Evolutionary conservation across 2,113 vertebrate genomes (phyloP), one percentile per base, ranked within the genome.

Genomic region (Gulo gulo): DNA sequence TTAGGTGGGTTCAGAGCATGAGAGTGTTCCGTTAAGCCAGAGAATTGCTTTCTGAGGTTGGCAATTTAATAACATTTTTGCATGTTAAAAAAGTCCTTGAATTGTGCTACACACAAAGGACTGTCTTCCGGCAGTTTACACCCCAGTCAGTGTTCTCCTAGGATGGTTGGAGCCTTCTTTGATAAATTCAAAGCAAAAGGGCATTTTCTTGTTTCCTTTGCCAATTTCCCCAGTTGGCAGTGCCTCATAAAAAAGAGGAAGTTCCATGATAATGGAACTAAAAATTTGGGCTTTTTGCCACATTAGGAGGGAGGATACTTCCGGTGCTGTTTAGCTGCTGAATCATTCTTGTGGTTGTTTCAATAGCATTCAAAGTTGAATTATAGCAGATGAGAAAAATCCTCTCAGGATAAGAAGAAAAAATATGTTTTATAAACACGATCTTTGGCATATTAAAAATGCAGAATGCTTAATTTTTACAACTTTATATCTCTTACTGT

Each of bases 241-340:
- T 73, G 34, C 7, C 39, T n/a, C 45, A 78, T 36, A 63, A 39
- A 85, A 63, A 92, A 42, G 61, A 95, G 69, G 81, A 88, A 94
- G 87, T 96, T 57, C 24, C 6, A 50, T 71, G 34, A 84, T 93
- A 74, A 84, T 74, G 39, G 59, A 82, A 76, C 93, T 86, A 65
- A 90, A 89, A 95, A 97, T 73, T 78, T 45, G 63, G 61, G n/a
- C 55, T 93, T 74, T 76, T 91, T 80, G 61, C 85, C 67, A 91
- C 29, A 36, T 13, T 83, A 87, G 50, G 31, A 93, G 45, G 24
- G 24, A 96, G 45, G 26, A 50, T 50, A 80, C n/a, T 84, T 95
- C 36, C 61, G 26, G 42, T 93, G 57, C 36, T 10, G 50, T 57
- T 97, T 82, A 59, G 45, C 82, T 94, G 42, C 15, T n/a, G 31